Percentiles rank a stretch among this genome's conserved stretches.
Conservation (phyloP, 1,140 invertebrate species). For the Ostrea edulis region DNA sequence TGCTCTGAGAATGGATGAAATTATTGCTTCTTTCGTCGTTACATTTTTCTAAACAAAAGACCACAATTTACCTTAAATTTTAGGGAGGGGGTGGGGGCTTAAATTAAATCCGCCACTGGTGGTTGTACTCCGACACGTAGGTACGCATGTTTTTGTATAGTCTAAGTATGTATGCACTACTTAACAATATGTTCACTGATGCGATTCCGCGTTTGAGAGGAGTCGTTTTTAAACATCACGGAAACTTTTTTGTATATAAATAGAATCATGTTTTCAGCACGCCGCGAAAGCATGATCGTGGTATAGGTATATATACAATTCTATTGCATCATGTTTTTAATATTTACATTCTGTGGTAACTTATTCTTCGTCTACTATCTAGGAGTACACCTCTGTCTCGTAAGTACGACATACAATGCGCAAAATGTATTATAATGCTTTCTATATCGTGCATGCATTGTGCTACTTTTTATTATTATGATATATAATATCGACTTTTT, state of each 20-base stretch:
- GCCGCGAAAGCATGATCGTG: background rate
- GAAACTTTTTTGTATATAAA: conserved; percentile 13
- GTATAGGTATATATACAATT: background rate
- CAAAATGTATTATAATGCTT: background rate
- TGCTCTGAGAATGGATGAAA: too few relatives aligned
- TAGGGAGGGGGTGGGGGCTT: too few relatives aligned
- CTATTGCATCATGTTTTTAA: background rate
- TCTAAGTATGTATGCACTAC: background rate
- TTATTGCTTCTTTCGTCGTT: too few relatives aligned
- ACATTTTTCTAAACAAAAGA: too few relatives aligned
- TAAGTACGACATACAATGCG: background rate
- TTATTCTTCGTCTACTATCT: background rate
- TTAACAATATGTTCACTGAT: background rate
- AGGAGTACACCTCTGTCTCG: background rate
- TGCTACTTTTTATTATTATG: background rate
- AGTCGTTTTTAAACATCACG: background rate
- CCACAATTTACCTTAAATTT: too few relatives aligned
- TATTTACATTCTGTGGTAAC: background rate
- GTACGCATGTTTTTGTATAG: background rate
- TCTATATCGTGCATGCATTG: background rate
- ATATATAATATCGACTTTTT: background rate
- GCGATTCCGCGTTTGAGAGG: background rate
- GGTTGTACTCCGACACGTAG: too few relatives aligned
- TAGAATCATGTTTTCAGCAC: conserved; percentile 15
- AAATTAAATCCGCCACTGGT: too few relatives aligned